phyloP scores from a whole-genome alignment of 2,113 vertebrate species.

The Lucifuga dentata region DNA sequence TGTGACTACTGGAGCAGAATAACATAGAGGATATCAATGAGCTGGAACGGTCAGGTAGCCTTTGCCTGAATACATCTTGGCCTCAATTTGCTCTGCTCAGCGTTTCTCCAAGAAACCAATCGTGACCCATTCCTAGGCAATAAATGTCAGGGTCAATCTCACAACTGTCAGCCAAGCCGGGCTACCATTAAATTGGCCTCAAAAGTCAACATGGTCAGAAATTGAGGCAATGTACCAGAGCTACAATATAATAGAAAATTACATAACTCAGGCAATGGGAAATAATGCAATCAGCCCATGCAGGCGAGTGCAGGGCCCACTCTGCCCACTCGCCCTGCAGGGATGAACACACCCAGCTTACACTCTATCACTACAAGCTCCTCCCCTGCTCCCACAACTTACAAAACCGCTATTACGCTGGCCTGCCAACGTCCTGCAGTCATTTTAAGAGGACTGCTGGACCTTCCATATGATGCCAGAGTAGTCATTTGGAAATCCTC shows the following conservation, averaged over 20 bases:
- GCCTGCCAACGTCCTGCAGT: slow-evolving; percentile 39
- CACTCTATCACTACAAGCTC: slow-evolving; percentile 51
- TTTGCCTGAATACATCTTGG: slow-evolving; percentile 6
- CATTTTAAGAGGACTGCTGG: slow-evolving; percentile 45
- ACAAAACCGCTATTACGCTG: slow-evolving; percentile 50
- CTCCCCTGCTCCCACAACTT: slow-evolving; percentile 53
- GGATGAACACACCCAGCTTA: slow-evolving; percentile 57
- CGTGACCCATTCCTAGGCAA: slow-evolving; percentile 52
- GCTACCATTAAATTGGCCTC: slow-evolving; percentile 60
- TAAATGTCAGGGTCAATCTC: slow-evolving; percentile 69
- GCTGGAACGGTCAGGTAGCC: slow-evolving; percentile 14
- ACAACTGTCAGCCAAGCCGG: slow-evolving; percentile 44
- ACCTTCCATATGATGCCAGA: slow-evolving; percentile 25
- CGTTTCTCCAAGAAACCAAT: slow-evolving; percentile 39
- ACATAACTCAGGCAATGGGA: slow-evolving; percentile 52
- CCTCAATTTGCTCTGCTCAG: slow-evolving; percentile 49
- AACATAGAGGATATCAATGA: slow-evolving; percentile 19
- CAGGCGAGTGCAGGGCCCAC: slow-evolving; percentile 40
- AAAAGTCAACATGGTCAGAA: slow-evolving; percentile 61
- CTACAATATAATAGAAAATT: slow-evolving; percentile 54
- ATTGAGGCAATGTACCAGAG: slow-evolving; percentile 55
- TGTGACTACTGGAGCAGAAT: slow-evolving; percentile 7
- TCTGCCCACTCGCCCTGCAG: slow-evolving; percentile 44
- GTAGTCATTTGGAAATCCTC: slow-evolving; percentile 16
- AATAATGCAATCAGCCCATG: slow-evolving; percentile 61